Percentiles rank a stretch among this genome's conserved stretches.
Evolutionary conservation across 2,888 invertebrate species (phyloP).

Genomic region (Pseudoips prasinana): DNA sequence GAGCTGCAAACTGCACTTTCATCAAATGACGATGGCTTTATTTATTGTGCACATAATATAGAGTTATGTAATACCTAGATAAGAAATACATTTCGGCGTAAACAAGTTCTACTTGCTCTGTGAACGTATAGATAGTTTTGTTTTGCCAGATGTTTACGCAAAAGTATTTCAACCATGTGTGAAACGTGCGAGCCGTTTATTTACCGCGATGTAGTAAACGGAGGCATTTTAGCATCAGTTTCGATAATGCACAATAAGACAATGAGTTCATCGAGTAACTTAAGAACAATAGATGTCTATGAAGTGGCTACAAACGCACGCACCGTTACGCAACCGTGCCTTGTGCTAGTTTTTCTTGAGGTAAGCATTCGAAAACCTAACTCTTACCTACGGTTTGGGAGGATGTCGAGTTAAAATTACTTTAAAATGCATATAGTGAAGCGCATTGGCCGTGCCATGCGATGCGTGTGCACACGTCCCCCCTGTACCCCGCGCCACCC

Average conservation of each 20-base stretch:
- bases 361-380: constrained; percentile 46
- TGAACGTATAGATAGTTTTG: too few relatives aligned
- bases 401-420: constrained; percentile 43
- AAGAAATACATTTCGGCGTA: too few relatives aligned
- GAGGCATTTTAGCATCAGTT: constrained; percentile 35
- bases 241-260: constrained; percentile 47
- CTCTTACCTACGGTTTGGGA: constrained; percentile 31
- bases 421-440: constrained; percentile 49
- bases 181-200: too few relatives aligned
- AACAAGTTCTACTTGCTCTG: too few relatives aligned
- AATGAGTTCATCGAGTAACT: constrained; percentile 52
- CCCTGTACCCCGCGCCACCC: constrained; percentile 15
- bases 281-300: constrained; percentile 48
- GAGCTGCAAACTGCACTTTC: too few relatives aligned
- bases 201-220: constrained; percentile 15
- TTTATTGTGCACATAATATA: too few relatives aligned
- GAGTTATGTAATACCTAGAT: too few relatives aligned
- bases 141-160: too few relatives aligned
- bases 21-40: too few relatives aligned
- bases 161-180: too few relatives aligned
- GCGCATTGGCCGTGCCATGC: constrained; percentile 46
- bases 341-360: constrained; percentile 58
- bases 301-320: constrained; percentile 40
- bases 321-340: constrained; percentile 63
- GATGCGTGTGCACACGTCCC: constrained; percentile 50